Conservation (phyloP, 2,888 invertebrate species). For the Tetragnatha montana region DNA sequence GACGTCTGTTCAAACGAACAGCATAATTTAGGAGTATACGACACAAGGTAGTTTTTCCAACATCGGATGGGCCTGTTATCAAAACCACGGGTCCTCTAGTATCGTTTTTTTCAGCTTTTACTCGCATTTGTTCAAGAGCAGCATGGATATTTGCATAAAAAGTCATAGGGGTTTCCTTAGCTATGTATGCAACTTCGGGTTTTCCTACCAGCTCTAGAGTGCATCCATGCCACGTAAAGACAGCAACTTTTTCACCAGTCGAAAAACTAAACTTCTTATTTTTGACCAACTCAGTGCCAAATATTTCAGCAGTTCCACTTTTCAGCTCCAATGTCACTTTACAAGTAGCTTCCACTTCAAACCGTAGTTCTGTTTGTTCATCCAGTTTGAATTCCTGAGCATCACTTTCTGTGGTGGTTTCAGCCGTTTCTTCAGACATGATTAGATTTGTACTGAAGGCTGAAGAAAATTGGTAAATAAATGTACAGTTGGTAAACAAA, state of each 20-base stretch:
- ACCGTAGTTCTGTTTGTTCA: conserved; percentile 91
- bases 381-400: conserved; percentile 81
- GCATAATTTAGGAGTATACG: conserved; percentile 95
- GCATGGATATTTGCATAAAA: conserved; percentile 97
- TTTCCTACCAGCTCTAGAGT: conserved; percentile 86
- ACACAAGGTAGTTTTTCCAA: conserved; percentile 95
- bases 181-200: conserved; percentile 94
- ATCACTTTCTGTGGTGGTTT: conserved; percentile 26
- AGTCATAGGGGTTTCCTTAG: conserved; percentile 97
- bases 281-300: conserved; percentile 95
- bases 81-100: conserved; percentile 87
- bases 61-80: conserved; percentile 95
- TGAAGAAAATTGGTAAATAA: too few species aligned
- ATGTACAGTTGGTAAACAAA: too few species aligned
- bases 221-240: conserved; percentile 97
- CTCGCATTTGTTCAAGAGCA: conserved; percentile 91
- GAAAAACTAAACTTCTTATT: conserved; percentile 93
- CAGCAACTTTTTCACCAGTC: conserved; percentile 93
- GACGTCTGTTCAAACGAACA: conserved; percentile 83
- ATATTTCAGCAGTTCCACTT: conserved; percentile 94
- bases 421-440: conserved; percentile 55
- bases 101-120: conserved; percentile 84
- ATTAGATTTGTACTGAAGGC: too few species aligned
- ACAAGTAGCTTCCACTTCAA: conserved; percentile 93
- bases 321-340: conserved; percentile 89